Evolutionary conservation across 2,888 invertebrate genomes (phyloP).

Genomic region (Pseudococcus longispinus): DNA sequence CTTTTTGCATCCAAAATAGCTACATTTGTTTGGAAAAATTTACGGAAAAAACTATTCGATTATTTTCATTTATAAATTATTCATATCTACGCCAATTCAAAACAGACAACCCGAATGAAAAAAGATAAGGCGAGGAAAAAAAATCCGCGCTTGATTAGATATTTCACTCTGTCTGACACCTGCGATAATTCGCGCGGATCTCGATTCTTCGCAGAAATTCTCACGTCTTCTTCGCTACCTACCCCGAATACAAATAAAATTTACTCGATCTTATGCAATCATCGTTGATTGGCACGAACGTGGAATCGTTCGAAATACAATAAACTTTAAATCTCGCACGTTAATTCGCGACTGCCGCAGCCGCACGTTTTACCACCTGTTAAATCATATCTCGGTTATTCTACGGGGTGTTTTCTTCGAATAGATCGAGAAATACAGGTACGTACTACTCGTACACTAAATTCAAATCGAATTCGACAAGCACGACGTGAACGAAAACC

Average conservation of each 20-base stretch:
- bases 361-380: not conserved
- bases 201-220: not conserved
- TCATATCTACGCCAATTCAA: not conserved
- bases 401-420: not conserved
- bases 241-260: not conserved
- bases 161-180: not conserved
- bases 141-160: not conserved
- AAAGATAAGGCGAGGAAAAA: not conserved
- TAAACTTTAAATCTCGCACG: not conserved
- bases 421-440: not conserved
- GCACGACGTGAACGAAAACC: not conserved
- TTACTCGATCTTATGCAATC: not conserved
- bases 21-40: no score
- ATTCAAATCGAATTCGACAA: slow-evolving; percentile 19
- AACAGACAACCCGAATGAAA: not conserved
- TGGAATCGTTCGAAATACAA: not conserved
- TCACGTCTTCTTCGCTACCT: not conserved
- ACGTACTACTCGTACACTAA: not conserved
- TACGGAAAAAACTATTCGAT: not conserved
- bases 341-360: not conserved
- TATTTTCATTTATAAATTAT: not conserved
- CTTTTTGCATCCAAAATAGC: no score
- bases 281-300: not conserved
- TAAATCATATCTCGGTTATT: not conserved
- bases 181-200: not conserved